A percentile compares a stretch with the other conserved stretches of the same genome.
Evolutionary conservation across 2,797 vertebrate genomes (phyloP).

Genomic region (Coendou prehensilis): DNA sequence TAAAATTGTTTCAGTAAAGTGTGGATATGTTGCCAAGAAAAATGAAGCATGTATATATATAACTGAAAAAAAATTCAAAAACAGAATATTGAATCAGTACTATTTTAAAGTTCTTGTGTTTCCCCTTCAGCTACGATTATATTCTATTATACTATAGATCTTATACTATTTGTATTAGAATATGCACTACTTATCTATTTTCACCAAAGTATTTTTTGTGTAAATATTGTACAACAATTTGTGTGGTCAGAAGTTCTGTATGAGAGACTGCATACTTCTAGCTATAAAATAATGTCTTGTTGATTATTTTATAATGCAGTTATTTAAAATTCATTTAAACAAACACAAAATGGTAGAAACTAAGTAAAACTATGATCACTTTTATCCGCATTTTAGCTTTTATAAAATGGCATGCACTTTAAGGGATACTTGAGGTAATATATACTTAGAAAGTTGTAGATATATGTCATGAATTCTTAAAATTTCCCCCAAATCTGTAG

Average conservation of each 20-base stretch:
- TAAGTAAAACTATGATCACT: background rate
- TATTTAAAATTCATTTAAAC: conserved; percentile 40
- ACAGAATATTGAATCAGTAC: background rate
- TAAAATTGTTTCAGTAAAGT: conserved; percentile 36
- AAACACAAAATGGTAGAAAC: conserved; percentile 49
- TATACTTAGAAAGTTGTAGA: background rate
- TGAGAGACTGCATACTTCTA: background rate
- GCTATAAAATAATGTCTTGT: conserved; percentile 23
- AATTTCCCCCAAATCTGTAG: background rate
- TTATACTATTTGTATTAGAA: conserved; percentile 43
- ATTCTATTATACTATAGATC: background rate
- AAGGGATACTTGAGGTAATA: background rate
- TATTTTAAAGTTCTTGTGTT: conserved; percentile 3
- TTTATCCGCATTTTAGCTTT: background rate
- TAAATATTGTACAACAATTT: conserved; percentile 44
- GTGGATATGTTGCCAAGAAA: conserved; percentile 40
- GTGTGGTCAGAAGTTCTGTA: background rate
- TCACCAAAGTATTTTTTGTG: conserved; percentile 23
- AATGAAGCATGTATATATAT: background rate
- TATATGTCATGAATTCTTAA: background rate
- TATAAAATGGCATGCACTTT: background rate
- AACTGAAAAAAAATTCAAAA: background rate
- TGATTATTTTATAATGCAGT: conserved; percentile 23
- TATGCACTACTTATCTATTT: conserved; percentile 34
- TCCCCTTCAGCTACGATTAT: background rate